A percentile compares a stretch with the other conserved stretches of the same genome.
Evolutionary conservation across 2,113 vertebrate genomes (phyloP).

Genomic region (Cephalopterus ornatus): DNA sequence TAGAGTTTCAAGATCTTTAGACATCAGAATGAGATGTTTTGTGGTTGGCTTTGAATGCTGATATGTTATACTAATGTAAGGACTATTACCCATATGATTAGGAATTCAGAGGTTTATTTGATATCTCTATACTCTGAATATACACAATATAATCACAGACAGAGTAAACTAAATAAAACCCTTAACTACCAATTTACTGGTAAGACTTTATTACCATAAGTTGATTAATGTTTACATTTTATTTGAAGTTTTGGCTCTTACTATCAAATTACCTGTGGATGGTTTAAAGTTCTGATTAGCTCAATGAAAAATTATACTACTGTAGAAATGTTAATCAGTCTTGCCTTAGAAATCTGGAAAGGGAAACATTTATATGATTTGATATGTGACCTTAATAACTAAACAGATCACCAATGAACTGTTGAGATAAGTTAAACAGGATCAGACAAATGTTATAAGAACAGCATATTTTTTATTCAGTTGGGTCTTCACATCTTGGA

Average conservation of each 20-base stretch:
- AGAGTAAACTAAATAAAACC: constrained; percentile 2
- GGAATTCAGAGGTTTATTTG: constrained; percentile 30
- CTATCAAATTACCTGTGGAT: not conserved
- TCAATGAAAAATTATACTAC: not conserved
- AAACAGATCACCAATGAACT: not conserved
- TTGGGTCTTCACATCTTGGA: not conserved
- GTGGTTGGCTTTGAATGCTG: not conserved
- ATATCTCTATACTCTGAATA: not conserved
- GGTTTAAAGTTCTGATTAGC: constrained; percentile 21
- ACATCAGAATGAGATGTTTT: not conserved
- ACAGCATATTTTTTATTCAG: not conserved
- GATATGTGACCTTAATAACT: not conserved
- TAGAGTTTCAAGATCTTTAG: not conserved
- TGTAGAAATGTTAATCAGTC: not conserved
- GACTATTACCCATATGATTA: not conserved
- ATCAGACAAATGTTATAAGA: not conserved
- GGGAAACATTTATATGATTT: not conserved
- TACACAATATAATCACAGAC: constrained; percentile 12
- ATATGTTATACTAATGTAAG: not conserved
- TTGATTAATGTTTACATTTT: constrained; percentile 28
- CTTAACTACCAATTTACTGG: not conserved
- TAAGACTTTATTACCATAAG: constrained; percentile 4
- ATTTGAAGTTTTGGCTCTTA: constrained; percentile 9
- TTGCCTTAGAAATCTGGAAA: not conserved
- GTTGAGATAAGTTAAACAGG: not conserved